These are phyloP conservation scores for Teleogryllus oceanicus DNA, from an alignment of 2,888 invertebrate species.

Conservation along the genomic window DNA sequence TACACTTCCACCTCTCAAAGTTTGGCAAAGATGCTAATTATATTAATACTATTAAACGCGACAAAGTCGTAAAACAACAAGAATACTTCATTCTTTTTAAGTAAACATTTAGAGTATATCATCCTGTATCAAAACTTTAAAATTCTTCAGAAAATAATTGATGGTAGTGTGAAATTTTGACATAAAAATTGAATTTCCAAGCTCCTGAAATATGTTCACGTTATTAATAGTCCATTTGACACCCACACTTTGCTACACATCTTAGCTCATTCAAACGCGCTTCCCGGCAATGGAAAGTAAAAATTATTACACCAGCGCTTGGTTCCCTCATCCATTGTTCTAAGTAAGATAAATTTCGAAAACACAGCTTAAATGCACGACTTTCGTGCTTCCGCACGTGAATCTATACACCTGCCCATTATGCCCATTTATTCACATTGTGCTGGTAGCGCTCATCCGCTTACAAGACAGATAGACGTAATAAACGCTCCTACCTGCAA, in stretches of 20 bases:
- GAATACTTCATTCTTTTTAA: too few relatives aligned
- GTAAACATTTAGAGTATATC: too few relatives aligned
- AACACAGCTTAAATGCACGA: neutral
- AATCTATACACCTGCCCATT: neutral
- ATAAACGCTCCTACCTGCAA: neutral
- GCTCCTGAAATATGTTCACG: too few relatives aligned
- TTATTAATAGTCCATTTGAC: too few relatives aligned
- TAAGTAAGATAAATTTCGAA: neutral
- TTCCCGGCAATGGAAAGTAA: neutral
- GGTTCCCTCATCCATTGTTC: neutral
- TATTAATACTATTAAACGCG: too few relatives aligned
- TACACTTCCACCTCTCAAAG: too few relatives aligned
- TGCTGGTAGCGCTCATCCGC: neutral
- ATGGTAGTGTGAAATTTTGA: too few relatives aligned
- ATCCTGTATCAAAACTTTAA: too few relatives aligned
- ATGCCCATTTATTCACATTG: conserved; percentile 1
- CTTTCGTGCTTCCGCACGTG: neutral
- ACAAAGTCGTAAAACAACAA: too few relatives aligned
- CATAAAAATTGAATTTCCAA: too few relatives aligned
- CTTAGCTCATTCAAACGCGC: neutral
- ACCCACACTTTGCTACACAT: neutral
- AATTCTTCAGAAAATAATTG: too few relatives aligned
- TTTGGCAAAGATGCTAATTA: too few relatives aligned
- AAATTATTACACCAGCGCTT: neutral
- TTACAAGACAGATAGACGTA: neutral